Base-by-base conservation (phyloP, 2,113 vertebrate species). In the Dascyllus trimaculatus region DNA sequence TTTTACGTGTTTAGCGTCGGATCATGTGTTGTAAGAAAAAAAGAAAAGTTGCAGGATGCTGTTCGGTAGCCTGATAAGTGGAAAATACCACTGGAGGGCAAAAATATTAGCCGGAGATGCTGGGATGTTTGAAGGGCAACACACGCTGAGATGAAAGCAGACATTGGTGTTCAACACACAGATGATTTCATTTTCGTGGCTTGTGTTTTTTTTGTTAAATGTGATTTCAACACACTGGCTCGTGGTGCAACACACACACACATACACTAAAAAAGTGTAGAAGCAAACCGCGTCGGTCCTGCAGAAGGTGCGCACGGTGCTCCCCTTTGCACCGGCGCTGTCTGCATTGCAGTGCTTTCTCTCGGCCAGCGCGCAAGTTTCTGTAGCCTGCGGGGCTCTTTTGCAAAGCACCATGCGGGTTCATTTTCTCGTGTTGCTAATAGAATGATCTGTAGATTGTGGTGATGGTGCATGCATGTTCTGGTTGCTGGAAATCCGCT, bases 321-420 rank as follows among this genome's bases (percentile, higher is more conserved):
- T 57, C 74, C 82, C 69, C 70, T 71, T 60, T 78, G 84, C 78
- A 22, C 80, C 32, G 70, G 63, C n/a, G 66, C 93, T 91, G 88
- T 94, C 94, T 95, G 95, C 95, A 95, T 94, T 95, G 95, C 95
- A 89, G 95, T 94, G 91, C 93, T 93, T 92, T 85, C 86, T 65
- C 74, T 71, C 85, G 70, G 85, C 73, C 85, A 65, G 84, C 86
- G 76, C 77, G 82, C 87, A 95, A 94, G 93, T 95, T 93, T 92
- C 86, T 92, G 91, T 91, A 81, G 73, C 87, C 82, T 52, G 77
- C 48, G 51, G 64, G 43, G 63, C 74, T 85, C 17, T 58, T 29
- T 56, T 1, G 52, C 51, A 43, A 40, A 73, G 40, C 58, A 64
- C 72, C 29, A 52, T 52, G 32, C 46, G 25, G 32, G 35, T 17